A percentile compares a stretch with the other conserved stretches of the same genome.
phyloP scores from a whole-genome alignment of 2,888 invertebrate genomes.

The Eucera pruinosa region DNA sequence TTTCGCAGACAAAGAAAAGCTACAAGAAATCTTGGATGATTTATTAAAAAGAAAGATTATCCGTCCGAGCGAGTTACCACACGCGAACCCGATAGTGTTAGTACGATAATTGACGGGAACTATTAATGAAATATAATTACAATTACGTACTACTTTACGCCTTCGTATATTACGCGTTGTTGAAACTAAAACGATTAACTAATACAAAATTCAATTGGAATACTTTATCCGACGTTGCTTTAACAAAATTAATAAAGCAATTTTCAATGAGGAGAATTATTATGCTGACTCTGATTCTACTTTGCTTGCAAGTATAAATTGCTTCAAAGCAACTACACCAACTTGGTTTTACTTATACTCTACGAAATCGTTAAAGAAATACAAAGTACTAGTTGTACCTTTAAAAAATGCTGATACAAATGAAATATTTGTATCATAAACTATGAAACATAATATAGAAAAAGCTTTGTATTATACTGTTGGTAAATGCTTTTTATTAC shows the following conservation, averaged over 20 bases:
- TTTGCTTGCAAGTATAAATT: conserved; percentile 64
- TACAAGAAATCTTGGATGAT: no score
- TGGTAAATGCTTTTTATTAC: conserved; percentile 73
- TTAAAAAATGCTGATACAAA: conserved; percentile 52
- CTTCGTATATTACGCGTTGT: conserved; percentile 69
- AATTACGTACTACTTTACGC: conserved; percentile 70
- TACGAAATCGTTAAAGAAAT: conserved; percentile 70
- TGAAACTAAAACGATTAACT: conserved; percentile 66
- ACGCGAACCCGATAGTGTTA: no score
- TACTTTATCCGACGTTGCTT: conserved; percentile 61
- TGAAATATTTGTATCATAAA: conserved; percentile 75
- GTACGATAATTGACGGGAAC: conserved; percentile 55
- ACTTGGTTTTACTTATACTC: conserved; percentile 74
- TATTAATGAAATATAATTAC: conserved; percentile 63
- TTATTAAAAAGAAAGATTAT: no score
- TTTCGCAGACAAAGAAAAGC: no score
- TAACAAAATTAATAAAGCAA: conserved; percentile 61
- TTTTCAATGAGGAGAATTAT: conserved; percentile 39
- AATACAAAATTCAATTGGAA: conserved; percentile 56
- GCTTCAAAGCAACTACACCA: conserved; percentile 18
- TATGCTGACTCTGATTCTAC: conserved; percentile 74
- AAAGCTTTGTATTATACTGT: conserved; percentile 60
- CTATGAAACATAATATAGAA: conserved; percentile 74
- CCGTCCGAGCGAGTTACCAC: no score
- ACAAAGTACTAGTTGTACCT: conserved; percentile 74